A percentile compares a stretch with the other conserved stretches of the same genome.
Evolutionary conservation across 1,140 invertebrate species (phyloP).

Genomic region (Alviniconcha marisindica): DNA sequence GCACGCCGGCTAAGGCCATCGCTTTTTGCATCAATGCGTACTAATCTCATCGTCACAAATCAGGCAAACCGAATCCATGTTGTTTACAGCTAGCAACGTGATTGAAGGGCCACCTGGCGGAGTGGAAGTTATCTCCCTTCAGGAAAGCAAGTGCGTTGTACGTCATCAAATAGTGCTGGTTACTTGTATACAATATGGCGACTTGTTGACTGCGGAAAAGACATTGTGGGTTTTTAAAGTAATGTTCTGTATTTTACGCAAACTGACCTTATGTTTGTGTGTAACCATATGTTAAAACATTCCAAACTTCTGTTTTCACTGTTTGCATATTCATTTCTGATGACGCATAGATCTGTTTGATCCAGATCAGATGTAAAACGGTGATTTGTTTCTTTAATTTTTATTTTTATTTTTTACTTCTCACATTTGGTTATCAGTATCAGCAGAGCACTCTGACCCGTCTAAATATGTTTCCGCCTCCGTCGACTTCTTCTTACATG

Average conservation of each 20-base stretch:
- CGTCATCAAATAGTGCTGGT: constrained; percentile 28
- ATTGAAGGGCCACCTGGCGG: neutral
- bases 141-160: constrained; percentile 3
- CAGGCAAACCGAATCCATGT: constrained; percentile 40
- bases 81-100: constrained; percentile 57
- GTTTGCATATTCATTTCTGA: neutral
- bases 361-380: neutral
- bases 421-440: too few relatives aligned
- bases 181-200: constrained; percentile 39
- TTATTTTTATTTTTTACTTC: too few relatives aligned
- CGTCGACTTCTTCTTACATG: too few relatives aligned
- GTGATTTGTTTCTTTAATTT: too few relatives aligned
- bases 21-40: constrained; percentile 19
- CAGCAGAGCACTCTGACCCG: too few relatives aligned
- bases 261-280: neutral
- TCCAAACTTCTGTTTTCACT: neutral
- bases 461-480: too few relatives aligned
- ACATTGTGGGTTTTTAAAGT: neutral
- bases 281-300: neutral
- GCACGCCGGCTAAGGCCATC: neutral
- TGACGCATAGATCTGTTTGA: neutral
- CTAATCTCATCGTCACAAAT: constrained; percentile 25
- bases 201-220: neutral
- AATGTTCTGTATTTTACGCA: neutral
- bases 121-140: neutral